phyloP scores from a whole-genome alignment of 2,888 invertebrate species.

The Crossocerus cetratus region DNA sequence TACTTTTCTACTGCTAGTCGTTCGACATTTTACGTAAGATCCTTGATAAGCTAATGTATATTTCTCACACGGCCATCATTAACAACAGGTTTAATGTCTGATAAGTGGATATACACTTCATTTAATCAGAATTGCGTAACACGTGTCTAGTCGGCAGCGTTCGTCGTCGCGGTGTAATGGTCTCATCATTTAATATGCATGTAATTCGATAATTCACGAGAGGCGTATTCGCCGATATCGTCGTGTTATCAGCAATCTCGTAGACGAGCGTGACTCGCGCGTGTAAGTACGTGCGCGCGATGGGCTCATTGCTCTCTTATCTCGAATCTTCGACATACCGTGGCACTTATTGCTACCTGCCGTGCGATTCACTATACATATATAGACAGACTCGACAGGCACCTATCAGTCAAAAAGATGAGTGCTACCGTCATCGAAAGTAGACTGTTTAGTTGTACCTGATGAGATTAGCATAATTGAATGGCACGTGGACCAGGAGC shows the following conservation, averaged over 20 bases:
- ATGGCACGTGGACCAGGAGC: no score
- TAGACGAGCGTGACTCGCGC: conserved; percentile 32
- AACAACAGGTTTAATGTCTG: conserved; percentile 30
- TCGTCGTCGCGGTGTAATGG: conserved; percentile 63
- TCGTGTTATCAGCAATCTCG: conserved; percentile 34
- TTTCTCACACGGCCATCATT: conserved; percentile 30
- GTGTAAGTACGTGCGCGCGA: no score
- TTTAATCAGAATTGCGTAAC: conserved; percentile 66
- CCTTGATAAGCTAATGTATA: conserved; percentile 34
- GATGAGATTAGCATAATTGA: no score
- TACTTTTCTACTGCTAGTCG: not conserved
- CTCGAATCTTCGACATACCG: conserved; percentile 30
- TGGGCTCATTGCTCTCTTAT: conserved; percentile 23
- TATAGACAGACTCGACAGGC: conserved; percentile 17
- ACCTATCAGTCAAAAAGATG: conserved; percentile 24
- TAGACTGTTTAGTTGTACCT: not conserved
- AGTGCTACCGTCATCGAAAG: conserved; percentile 21
- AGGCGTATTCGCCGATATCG: conserved; percentile 38
- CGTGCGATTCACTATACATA: conserved; percentile 30
- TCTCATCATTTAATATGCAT: conserved; percentile 67
- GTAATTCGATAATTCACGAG: conserved; percentile 60
- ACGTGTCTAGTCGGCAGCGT: conserved; percentile 54
- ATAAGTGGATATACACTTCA: conserved; percentile 27
- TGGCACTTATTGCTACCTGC: conserved; percentile 22
- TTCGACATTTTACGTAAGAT: not conserved